Percentiles rank a stretch among this genome's conserved stretches.
Evolutionary conservation across 2,797 vertebrate species (phyloP).

Genomic region (Erpetoichthys calabaricus): DNA sequence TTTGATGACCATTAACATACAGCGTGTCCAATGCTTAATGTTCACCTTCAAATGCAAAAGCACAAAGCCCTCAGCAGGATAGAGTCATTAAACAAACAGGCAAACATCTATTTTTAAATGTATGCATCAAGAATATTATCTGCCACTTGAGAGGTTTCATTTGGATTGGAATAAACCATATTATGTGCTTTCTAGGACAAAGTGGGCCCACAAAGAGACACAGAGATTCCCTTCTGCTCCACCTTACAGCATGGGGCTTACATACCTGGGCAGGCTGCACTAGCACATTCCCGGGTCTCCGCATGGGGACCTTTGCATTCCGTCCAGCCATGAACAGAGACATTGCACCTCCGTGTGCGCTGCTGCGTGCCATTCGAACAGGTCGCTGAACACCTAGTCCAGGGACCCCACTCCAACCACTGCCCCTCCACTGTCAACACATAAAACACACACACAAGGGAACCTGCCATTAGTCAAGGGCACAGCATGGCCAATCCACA

Average conservation of each 20-base stretch:
- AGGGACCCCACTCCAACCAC: conserved; percentile 91
- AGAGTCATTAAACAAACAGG: too few relatives aligned
- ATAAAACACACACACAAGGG: conserved; percentile 32
- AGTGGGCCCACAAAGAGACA: too few relatives aligned
- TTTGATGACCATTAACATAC: too few relatives aligned
- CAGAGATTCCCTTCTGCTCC: too few relatives aligned
- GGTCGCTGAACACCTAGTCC: conserved; percentile 80
- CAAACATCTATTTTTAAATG: too few relatives aligned
- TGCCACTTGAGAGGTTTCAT: too few relatives aligned
- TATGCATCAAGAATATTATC: too few relatives aligned
- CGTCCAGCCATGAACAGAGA: conserved; percentile 73
- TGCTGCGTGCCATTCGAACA: conserved; percentile 80
- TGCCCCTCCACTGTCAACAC: conserved; percentile 76
- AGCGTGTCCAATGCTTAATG: too few relatives aligned
- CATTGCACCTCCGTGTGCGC: conserved; percentile 76
- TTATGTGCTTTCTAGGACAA: too few relatives aligned
- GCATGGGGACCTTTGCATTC: conserved; percentile 77
- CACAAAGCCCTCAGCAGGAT: too few relatives aligned
- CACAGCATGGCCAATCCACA: conserved; percentile 5
- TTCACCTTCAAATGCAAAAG: too few relatives aligned
- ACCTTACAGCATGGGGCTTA: not conserved
- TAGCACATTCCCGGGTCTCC: conserved; percentile 73
- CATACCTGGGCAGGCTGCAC: conserved; percentile 71
- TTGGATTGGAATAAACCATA: too few relatives aligned
- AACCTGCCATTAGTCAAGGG: conserved; percentile 10